These are phyloP conservation scores for Caenorhabditis sp. DNA, from an alignment of 2,888 invertebrate genomes.

Conservation along the genomic window DNA sequence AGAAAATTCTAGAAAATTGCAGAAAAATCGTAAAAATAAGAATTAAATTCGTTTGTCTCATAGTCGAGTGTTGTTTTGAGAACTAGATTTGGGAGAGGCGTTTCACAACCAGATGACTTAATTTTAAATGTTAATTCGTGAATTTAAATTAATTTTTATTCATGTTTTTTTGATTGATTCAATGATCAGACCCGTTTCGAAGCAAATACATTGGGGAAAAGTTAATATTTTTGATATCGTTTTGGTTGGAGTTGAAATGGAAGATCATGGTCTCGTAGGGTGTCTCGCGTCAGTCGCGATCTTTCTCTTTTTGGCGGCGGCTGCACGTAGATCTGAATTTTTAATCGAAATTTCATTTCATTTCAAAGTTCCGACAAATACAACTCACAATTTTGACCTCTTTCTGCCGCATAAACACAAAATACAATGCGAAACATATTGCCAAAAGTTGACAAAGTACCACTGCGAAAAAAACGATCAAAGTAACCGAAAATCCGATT, in stretches of 20 bases:
- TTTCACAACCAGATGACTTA: too few species aligned
- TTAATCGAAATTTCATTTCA: neutral
- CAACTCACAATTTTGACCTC: constrained; percentile 61
- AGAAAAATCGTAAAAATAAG: neutral
- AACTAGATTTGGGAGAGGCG: too few species aligned
- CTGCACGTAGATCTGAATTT: constrained; percentile 58
- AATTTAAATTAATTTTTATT: too few species aligned
- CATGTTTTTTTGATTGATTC: too few species aligned
- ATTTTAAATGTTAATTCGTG: too few species aligned
- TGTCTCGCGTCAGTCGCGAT: constrained; percentile 46
- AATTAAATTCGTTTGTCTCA: too few species aligned
- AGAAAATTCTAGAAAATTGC: neutral
- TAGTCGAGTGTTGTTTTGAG: too few species aligned
- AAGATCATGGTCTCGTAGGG: constrained; percentile 54
- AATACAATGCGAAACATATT: constrained; percentile 58
- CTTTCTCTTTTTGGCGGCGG: constrained; percentile 1
- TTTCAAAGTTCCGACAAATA: too few species aligned
- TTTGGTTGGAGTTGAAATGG: constrained; percentile 52
- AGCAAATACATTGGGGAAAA: neutral
- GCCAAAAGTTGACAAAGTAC: constrained; percentile 65
- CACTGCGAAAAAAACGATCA: constrained; percentile 75
- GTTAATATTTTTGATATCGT: constrained; percentile 8
- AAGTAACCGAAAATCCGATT: constrained; percentile 75
- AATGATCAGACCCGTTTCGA: neutral
- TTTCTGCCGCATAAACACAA: constrained; percentile 54